Evolutionary conservation across 2,888 invertebrate genomes (phyloP).

Genomic region (Malthinus seriepunctatus): DNA sequence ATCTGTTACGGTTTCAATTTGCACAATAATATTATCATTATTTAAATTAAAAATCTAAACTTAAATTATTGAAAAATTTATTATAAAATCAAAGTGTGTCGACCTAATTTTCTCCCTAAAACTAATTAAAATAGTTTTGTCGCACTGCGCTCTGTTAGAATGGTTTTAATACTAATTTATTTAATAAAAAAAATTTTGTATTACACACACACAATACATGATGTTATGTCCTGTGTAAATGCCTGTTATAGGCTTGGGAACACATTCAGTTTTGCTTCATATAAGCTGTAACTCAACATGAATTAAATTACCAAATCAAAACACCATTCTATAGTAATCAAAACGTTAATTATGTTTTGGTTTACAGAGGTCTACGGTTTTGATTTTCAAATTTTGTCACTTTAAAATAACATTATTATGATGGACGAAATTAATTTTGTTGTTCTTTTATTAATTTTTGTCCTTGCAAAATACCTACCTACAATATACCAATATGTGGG

Average conservation of each 20-base stretch:
- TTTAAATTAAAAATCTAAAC: background rate
- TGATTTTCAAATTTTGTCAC: constrained; percentile 29
- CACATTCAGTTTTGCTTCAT: constrained; percentile 1
- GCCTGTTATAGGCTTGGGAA: background rate
- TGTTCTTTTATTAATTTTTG: too few relatives aligned
- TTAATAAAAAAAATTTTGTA: background rate
- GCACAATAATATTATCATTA: background rate
- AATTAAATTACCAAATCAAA: constrained; percentile 32
- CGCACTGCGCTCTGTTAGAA: background rate
- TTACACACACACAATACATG: background rate
- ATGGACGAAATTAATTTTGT: constrained; percentile 17
- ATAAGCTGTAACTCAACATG: constrained; percentile 14
- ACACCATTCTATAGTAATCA: constrained; percentile 28
- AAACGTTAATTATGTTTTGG: constrained; percentile 31
- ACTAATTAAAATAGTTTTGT: constrained; percentile 5
- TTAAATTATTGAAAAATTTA: background rate
- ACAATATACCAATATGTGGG: too few relatives aligned
- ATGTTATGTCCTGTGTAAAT: too few relatives aligned
- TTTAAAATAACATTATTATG: constrained; percentile 17
- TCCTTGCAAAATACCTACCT: too few relatives aligned
- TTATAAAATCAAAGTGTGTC: background rate
- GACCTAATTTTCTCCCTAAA: constrained; percentile 1
- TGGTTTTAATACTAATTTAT: background rate
- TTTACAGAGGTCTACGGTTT: constrained; percentile 26
- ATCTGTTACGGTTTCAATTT: background rate